Percentiles rank a stretch among this genome's conserved stretches.
phyloP scores from a whole-genome alignment of 2,888 invertebrate species.

The Troides aeacus region DNA sequence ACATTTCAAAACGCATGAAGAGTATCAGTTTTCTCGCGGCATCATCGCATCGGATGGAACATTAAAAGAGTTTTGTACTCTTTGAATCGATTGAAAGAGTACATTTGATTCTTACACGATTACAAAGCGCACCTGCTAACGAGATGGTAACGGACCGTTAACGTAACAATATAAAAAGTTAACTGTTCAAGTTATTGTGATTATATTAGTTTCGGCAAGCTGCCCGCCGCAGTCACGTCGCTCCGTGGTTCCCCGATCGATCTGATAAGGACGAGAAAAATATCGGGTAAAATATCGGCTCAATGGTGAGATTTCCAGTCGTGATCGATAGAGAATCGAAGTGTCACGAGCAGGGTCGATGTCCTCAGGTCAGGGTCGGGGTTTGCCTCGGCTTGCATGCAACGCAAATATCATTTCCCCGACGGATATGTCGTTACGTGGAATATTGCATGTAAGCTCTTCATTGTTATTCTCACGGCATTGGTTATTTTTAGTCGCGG shows the following conservation, averaged over 20 bases:
- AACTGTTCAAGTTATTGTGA: slow-evolving; percentile 63
- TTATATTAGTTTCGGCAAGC: slow-evolving; percentile 61
- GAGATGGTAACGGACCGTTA: slow-evolving; percentile 61
- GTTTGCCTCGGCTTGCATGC: slow-evolving; percentile 63
- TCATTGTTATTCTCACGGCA: slow-evolving; percentile 67
- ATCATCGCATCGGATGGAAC: slow-evolving; percentile 2
- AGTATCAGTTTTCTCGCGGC: slow-evolving; percentile 21
- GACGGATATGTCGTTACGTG: slow-evolving; percentile 69
- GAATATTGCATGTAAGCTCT: slow-evolving; percentile 66
- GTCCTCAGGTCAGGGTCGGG: slow-evolving; percentile 76
- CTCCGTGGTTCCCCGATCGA: slow-evolving; percentile 47
- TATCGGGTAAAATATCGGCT: slow-evolving; percentile 62
- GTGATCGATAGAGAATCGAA: slow-evolving; percentile 79
- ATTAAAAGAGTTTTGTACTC: slow-evolving; percentile 10
- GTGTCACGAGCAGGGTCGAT: slow-evolving; percentile 76
- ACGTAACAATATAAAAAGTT: slow-evolving; percentile 61
- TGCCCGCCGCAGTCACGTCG: slow-evolving; percentile 60
- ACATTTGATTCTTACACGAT: slow-evolving; percentile 22
- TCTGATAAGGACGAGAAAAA: slow-evolving; percentile 68
- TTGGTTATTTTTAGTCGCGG: slow-evolving; percentile 46
- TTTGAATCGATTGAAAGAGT: slow-evolving; percentile 13
- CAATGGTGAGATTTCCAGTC: slow-evolving; percentile 66
- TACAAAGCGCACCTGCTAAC: slow-evolving; percentile 59
- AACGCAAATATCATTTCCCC: slow-evolving; percentile 61
- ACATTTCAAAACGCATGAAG: slow-evolving; percentile 12